Evolutionary conservation across 2,888 invertebrate species (phyloP).

Genomic region (Noctua fimbriata): DNA sequence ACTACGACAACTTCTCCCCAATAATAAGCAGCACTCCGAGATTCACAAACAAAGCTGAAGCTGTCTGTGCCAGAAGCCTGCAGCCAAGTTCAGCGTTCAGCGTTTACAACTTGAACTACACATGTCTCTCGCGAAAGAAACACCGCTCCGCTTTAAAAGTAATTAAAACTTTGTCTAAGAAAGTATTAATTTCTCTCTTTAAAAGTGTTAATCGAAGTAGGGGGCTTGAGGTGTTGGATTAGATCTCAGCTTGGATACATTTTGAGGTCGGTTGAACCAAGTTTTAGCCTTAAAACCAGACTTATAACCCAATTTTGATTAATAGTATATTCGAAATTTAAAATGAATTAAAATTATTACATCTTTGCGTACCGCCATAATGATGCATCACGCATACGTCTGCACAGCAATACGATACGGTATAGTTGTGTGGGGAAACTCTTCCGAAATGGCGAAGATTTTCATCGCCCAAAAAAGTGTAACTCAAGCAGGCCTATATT

Average conservation of each 20-base stretch:
- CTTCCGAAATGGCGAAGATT: no score
- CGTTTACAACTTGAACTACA: not conserved
- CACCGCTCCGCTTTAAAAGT: conserved; percentile 18
- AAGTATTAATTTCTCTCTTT: conserved; percentile 1
- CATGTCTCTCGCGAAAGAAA: conserved; percentile 1
- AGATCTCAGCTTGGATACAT: not conserved
- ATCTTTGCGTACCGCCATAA: no score
- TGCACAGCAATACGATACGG: no score
- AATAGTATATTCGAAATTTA: not conserved
- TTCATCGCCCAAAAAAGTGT: no score
- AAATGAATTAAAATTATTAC: no score
- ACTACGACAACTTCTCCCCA: not conserved
- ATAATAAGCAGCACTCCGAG: not conserved
- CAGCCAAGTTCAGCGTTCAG: not conserved
- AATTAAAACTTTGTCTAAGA: conserved; percentile 20
- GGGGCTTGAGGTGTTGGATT: not conserved
- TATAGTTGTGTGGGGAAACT: no score
- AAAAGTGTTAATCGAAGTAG: not conserved
- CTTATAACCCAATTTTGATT: no score
- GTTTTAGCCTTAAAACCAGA: not conserved
- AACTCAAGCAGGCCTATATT: no score
- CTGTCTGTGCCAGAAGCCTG: not conserved
- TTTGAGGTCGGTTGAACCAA: not conserved
- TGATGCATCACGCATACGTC: no score
- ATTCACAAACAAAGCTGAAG: not conserved